phyloP scores from a whole-genome alignment of 1,140 invertebrate species.

The Atta colombica region DNA sequence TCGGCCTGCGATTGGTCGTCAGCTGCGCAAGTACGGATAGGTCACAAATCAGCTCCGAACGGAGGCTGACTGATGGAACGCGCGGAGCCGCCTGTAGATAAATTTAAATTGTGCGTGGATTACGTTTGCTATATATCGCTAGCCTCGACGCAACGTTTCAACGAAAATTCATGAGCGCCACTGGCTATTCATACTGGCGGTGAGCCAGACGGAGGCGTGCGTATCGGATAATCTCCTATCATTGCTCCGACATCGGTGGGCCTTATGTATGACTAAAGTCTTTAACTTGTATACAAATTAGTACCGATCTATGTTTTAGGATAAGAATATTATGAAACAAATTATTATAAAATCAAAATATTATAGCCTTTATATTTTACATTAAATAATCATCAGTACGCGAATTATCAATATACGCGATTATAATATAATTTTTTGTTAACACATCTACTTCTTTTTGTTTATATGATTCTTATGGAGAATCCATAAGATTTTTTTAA shows the following conservation, averaged over 20 bases:
- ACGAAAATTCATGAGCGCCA: conserved; percentile 62
- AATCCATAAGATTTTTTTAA: too few species aligned
- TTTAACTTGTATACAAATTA: conserved; percentile 12
- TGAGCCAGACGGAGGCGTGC: conserved; percentile 38
- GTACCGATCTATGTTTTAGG: background rate
- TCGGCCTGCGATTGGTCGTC: conserved; percentile 79
- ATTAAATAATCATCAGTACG: background rate
- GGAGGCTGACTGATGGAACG: conserved; percentile 80
- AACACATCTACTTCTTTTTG: background rate
- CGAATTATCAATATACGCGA: background rate
- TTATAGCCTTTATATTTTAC: background rate
- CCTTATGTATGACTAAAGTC: conserved; percentile 18
- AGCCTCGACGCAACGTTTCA: conserved; percentile 33
- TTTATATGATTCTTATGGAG: background rate
- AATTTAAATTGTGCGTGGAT: conserved; percentile 85
- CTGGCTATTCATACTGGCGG: conserved; percentile 68
- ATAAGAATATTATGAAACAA: background rate
- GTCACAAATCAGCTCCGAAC: conserved; percentile 84
- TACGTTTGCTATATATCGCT: conserved; percentile 35
- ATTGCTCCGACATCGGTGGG: conserved; percentile 8
- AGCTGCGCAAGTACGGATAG: conserved; percentile 80
- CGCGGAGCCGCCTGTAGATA: conserved; percentile 83
- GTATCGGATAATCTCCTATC: conserved; percentile 47
- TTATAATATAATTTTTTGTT: background rate
- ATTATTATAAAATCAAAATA: conserved; percentile 13